Evolutionary conservation across 2,888 invertebrate species (phyloP).

Genomic region (Lepidochitona cinerea): DNA sequence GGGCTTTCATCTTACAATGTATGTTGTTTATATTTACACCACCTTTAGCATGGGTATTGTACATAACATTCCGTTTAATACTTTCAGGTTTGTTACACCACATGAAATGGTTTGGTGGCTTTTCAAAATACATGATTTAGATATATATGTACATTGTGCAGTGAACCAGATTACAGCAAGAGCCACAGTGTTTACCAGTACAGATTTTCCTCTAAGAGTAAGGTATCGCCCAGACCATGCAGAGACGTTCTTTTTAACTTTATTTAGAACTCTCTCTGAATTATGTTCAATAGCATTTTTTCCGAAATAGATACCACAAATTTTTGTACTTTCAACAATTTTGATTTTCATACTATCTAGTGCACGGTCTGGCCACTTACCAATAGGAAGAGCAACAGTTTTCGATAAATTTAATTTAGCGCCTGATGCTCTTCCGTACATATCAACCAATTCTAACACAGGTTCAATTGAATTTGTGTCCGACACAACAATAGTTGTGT

Average conservation of each 20-base stretch:
- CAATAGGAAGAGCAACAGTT: conserved; percentile 15
- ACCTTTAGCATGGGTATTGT: neutral
- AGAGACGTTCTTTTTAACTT: neutral
- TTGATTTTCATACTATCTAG: neutral
- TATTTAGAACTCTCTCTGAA: neutral
- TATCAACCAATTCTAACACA: neutral
- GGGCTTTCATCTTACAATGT: neutral
- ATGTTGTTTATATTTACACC: neutral
- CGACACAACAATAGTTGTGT: conserved; percentile 9
- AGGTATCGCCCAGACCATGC: neutral
- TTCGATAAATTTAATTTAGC: conserved; percentile 29
- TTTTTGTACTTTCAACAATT: neutral
- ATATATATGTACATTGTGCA: neutral
- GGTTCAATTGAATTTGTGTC: neutral
- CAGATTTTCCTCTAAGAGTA: neutral
- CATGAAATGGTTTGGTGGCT: neutral
- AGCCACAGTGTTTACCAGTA: neutral
- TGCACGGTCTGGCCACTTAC: neutral
- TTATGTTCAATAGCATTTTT: neutral
- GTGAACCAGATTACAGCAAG: neutral
- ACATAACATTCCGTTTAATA: neutral
- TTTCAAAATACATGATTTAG: neutral
- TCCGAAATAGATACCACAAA: neutral
- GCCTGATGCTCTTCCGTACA: conserved; percentile 19
- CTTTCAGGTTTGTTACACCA: neutral